Conservation (phyloP, 2,888 invertebrate genomes). For the Gisinianus flammeolus region DNA sequence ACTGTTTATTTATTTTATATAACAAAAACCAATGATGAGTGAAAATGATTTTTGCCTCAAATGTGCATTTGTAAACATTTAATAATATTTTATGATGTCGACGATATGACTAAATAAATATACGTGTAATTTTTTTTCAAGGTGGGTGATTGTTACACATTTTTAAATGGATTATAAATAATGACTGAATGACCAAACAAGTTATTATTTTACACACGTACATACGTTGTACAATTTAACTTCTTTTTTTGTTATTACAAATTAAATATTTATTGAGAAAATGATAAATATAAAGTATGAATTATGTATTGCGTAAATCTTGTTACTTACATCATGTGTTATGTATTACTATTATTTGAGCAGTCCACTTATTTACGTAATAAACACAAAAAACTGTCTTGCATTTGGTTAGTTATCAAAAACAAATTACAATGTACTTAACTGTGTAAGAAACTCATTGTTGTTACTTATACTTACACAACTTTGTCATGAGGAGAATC, state of each 20-base stretch:
- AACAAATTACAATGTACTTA: too few relatives aligned
- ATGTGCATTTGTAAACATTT: slow-evolving; percentile 17
- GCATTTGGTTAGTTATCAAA: too few relatives aligned
- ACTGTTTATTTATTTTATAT: not conserved
- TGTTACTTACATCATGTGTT: too few relatives aligned
- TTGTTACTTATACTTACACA: too few relatives aligned
- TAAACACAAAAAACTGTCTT: too few relatives aligned
- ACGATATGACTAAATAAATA: not conserved
- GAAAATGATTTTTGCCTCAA: not conserved
- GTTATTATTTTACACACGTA: not conserved
- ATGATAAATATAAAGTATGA: too few relatives aligned
- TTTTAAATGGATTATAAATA: too few relatives aligned
- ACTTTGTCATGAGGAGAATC: too few relatives aligned
- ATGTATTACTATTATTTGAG: too few relatives aligned
- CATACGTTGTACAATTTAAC: not conserved
- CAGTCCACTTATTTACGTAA: too few relatives aligned
- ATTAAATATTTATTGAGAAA: slow-evolving; percentile 8
- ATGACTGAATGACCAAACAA: slow-evolving; percentile 15
- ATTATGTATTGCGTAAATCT: too few relatives aligned
- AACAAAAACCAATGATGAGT: not conserved
- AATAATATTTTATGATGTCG: not conserved
- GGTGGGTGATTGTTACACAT: not conserved
- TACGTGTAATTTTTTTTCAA: not conserved
- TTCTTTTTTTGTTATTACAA: slow-evolving; percentile 1
- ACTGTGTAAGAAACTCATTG: too few relatives aligned